Evolutionary conservation across 2,888 invertebrate species (phyloP).

Genomic region (Tribolium freemani): DNA sequence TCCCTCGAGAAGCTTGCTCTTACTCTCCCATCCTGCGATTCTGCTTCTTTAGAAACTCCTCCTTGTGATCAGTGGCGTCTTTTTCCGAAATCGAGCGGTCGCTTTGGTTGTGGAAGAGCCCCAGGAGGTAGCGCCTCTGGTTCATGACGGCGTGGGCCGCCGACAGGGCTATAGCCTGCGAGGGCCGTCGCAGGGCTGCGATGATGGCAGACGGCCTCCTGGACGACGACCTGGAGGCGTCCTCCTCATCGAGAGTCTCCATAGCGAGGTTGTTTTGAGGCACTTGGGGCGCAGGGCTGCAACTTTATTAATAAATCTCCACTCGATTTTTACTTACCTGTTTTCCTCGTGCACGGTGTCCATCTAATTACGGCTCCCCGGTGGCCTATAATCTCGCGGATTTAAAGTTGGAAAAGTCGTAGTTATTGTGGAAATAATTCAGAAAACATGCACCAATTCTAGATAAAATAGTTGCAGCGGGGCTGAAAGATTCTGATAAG

Average conservation of each 20-base stretch:
- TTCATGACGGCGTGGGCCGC: constrained; percentile 69
- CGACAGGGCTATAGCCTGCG: constrained; percentile 73
- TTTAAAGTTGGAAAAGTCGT: constrained; percentile 59
- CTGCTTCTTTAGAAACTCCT: constrained; percentile 51
- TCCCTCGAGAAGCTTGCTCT: constrained; percentile 49
- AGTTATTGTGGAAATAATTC: constrained; percentile 55
- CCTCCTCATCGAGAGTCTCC: not conserved
- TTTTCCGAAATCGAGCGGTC: constrained; percentile 49
- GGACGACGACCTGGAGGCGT: constrained; percentile 54
- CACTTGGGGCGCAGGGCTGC: constrained; percentile 18
- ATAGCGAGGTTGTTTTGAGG: not conserved
- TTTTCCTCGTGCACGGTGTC: constrained; percentile 63
- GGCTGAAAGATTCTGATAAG: constrained; percentile 20
- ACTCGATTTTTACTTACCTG: constrained; percentile 52
- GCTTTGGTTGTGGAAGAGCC: constrained; percentile 54
- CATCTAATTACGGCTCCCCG: constrained; percentile 64
- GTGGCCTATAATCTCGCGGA: constrained; percentile 57
- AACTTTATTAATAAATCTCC: not conserved
- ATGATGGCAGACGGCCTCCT: constrained; percentile 76
- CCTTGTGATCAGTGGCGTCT: constrained; percentile 58
- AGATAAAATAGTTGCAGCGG: constrained; percentile 21
- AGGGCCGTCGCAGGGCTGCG: constrained; percentile 75
- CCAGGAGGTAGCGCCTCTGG: constrained; percentile 61
- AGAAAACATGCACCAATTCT: constrained; percentile 37
- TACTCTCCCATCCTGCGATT: constrained; percentile 68